Evolutionary conservation across 2,113 vertebrate genomes (phyloP), one percentile per base, ranked within the genome.

Genomic region (Hippocampus guttulatus): DNA sequence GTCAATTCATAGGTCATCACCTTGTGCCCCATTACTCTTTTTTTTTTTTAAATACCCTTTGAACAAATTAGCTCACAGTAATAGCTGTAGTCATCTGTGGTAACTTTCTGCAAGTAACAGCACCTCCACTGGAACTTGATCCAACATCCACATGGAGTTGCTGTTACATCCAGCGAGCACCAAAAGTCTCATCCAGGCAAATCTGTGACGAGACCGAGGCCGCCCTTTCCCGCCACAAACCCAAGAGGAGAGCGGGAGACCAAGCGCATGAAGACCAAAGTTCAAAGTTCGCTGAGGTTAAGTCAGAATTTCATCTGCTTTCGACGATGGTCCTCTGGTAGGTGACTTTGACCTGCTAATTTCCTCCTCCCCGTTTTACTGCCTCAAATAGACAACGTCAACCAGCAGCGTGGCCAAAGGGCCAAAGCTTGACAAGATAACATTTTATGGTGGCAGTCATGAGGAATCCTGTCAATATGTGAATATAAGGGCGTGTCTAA

Each of bases 1-100:
- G 92, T 93, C 92, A 93, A 92, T 93, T 93, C 91, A 93, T 93
- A 93, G 92, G 92, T 93, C 92, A 93, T 93, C 84, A 82, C 87
- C 90, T 90, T 81, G 88, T 80, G 71, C 16, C 87, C 90, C 85
- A 83, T 58, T 20, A 49, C 27, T 65, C 68, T 45, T 45, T 45
- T 4, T 60, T 38, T 33, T 14, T n/a, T 41, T 33, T 20, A 16
- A 23, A 14, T 27, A 21, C 62, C n/a, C 45, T 15, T 6, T 8
- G 6, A 21, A 30, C 7, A 15, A 12, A 60, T 8, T 27, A 3
- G 11, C 25, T 6, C 25, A n/a, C 4, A 23, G 14, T 18, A 61
- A 60, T 52, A 41, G 68, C 27, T 33, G 54, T 18, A 4, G 83
- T 30, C 8, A 81, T 14, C 52, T 75, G 65, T 16, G 86, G 85